A percentile compares a stretch with the other conserved stretches of the same genome.
phyloP scores from a whole-genome alignment of 2,113 vertebrate species.

The Regulus satrapa region DNA sequence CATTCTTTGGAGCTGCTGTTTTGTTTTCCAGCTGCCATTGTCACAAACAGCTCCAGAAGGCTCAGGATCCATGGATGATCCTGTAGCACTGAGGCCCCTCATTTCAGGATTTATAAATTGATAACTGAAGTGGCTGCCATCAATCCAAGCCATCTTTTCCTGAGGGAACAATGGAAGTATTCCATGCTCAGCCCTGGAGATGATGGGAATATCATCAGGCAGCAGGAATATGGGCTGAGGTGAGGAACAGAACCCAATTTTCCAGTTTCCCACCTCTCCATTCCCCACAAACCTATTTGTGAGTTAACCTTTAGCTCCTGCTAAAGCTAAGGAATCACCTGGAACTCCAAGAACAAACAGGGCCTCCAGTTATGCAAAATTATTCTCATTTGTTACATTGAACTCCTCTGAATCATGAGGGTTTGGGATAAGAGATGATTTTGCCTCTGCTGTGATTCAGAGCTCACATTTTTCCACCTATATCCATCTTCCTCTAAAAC shows the following conservation, averaged over 20 bases:
- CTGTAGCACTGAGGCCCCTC: accelerated
- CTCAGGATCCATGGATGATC: background rate
- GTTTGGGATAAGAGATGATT: background rate
- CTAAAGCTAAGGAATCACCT: background rate
- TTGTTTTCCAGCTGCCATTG: background rate
- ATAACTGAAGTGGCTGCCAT: background rate
- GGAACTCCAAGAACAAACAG: background rate
- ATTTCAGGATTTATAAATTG: background rate
- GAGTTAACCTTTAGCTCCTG: background rate
- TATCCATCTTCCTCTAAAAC: background rate
- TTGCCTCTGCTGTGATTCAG: background rate
- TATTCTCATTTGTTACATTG: background rate
- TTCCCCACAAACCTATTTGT: background rate
- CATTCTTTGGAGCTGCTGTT: background rate
- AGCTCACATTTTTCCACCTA: background rate
- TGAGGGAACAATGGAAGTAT: background rate
- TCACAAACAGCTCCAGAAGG: background rate
- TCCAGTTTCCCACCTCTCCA: background rate
- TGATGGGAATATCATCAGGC: background rate
- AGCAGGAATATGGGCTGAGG: background rate
- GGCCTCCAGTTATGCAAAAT: background rate
- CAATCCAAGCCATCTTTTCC: background rate
- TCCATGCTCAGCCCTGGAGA: background rate
- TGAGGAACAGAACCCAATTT: background rate
- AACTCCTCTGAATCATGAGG: background rate